These are phyloP conservation scores for Alviniconcha strummeri DNA, from an alignment of 2,888 invertebrate genomes.

Conservation along the genomic window DNA sequence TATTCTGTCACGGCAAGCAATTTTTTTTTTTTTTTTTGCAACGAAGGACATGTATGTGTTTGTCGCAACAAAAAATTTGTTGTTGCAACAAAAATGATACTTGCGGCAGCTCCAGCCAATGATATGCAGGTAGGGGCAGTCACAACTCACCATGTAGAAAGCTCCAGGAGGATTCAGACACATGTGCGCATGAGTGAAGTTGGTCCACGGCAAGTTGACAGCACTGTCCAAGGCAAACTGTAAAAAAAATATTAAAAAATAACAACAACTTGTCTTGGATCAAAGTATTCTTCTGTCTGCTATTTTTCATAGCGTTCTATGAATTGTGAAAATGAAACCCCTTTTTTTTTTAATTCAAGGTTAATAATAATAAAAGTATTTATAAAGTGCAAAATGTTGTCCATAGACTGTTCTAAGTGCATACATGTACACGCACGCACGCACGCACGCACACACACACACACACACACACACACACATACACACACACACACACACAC, in stretches of 20 bases:
- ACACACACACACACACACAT: neutral
- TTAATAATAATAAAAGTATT: no score
- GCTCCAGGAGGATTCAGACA: conserved; percentile 72
- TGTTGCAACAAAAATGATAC: no score
- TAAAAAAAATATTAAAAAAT: conserved; percentile 15
- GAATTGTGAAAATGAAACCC: no score
- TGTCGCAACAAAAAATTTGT: no score
- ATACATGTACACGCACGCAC: neutral
- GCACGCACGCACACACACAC: neutral
- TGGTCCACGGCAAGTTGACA: conserved; percentile 70
- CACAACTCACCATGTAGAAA: conserved; percentile 65
- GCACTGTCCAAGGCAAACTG: conserved; percentile 69
- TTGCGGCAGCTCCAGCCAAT: no score
- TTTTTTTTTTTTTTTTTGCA: no score
- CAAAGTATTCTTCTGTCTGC: neutral
- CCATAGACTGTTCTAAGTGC: neutral
- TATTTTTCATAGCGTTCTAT: no score
- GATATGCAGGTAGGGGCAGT: no score
- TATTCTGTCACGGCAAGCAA: no score
- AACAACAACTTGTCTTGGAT: neutral
- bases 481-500: neutral
- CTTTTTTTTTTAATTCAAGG: no score
- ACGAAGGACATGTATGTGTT: no score
- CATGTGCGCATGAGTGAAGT: conserved; percentile 68
- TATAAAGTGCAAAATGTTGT: no score